Percentiles rank a stretch among this genome's conserved stretches.
Conservation (phyloP, 1,140 invertebrate species). For the Yoshiicerus persimilis region DNA sequence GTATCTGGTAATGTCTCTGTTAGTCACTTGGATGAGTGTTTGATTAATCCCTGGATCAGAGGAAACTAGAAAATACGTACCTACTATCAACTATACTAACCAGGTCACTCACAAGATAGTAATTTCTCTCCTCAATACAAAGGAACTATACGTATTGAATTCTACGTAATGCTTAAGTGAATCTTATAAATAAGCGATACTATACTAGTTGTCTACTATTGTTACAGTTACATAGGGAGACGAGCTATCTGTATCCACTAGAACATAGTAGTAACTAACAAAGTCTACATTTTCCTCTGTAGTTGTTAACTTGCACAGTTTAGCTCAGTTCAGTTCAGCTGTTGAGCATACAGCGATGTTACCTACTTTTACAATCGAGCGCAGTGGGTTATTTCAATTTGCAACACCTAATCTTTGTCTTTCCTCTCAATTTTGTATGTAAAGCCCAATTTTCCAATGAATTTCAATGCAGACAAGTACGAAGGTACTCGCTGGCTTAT, state of each 20-base stretch:
- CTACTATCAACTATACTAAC: not conserved
- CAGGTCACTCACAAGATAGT: not conserved
- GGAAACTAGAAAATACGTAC: not conserved
- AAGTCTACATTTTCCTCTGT: not conserved
- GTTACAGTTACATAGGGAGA: no score
- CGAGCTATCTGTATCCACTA: no score
- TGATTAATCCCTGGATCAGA: slow-evolving; percentile 12
- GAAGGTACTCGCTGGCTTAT: no score
- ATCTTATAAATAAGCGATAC: no score
- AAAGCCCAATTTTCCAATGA: not conserved
- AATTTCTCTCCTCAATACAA: no score
- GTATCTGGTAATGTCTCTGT: not conserved
- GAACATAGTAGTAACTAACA: not conserved
- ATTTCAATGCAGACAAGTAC: not conserved
- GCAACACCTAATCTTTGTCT: not conserved
- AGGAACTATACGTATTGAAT: no score
- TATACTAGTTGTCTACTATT: no score
- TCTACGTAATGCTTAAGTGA: no score
- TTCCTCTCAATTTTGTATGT: not conserved
- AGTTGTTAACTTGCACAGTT: not conserved
- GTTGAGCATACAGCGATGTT: not conserved
- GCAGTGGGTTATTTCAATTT: slow-evolving; percentile 7
- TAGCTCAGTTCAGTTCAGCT: not conserved
- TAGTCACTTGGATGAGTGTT: not conserved
- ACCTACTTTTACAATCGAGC: not conserved